Conservation (phyloP, 23 tunicate genomes). For the Oikopleura vanhoeffeni region DNA sequence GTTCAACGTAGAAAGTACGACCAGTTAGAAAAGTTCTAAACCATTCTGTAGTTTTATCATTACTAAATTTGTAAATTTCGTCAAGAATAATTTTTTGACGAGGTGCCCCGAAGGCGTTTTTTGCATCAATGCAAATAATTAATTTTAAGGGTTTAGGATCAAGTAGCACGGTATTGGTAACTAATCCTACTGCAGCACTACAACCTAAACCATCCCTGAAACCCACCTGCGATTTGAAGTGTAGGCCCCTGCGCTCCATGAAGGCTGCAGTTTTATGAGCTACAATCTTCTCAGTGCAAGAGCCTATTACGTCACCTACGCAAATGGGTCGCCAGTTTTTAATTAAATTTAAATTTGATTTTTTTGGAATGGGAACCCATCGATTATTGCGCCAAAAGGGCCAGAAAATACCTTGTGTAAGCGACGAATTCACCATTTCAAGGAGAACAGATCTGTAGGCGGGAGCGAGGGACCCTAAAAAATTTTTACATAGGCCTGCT, state of each 20-base stretch:
- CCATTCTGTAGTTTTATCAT: neutral
- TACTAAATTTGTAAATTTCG: neutral
- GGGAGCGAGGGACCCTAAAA: neutral
- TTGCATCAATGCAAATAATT: neutral
- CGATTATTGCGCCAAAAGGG: neutral
- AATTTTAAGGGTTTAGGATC: neutral
- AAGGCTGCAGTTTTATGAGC: neutral
- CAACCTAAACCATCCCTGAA: neutral
- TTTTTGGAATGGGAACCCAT: neutral
- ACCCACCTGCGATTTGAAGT: neutral
- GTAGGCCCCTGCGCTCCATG: neutral
- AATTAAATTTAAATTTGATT: neutral
- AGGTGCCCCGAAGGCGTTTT: neutral
- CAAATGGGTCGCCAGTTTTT: neutral
- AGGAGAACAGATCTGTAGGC: neutral
- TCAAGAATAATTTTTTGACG: neutral
- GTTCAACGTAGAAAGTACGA: neutral
- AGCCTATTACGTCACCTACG: neutral
- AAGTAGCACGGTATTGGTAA: neutral
- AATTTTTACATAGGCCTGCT: neutral
- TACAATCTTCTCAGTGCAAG: neutral
- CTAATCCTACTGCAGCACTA: neutral
- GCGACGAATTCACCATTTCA: neutral
- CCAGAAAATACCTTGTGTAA: neutral
- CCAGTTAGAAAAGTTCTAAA: neutral